Evolutionary conservation across 1,140 invertebrate genomes (phyloP).

Genomic region (Asbolus verrucosus): DNA sequence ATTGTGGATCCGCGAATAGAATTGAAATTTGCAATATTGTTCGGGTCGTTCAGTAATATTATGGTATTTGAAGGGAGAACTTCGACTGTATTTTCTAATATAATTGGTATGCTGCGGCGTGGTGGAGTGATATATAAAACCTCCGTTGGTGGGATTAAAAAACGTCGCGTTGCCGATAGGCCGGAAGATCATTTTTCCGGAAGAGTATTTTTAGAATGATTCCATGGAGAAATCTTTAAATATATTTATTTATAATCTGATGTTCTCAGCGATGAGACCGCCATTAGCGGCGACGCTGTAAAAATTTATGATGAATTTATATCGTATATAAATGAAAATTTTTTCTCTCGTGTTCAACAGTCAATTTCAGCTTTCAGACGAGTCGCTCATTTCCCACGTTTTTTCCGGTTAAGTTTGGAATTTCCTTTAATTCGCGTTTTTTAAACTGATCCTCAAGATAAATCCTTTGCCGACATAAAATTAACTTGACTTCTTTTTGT

Average conservation of each 20-base stretch:
- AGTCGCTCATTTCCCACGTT: too few species aligned
- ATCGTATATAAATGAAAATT: background rate
- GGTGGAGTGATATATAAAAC: background rate
- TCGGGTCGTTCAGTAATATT: constrained; percentile 13
- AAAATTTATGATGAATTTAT: constrained; percentile 4
- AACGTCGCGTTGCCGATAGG: too few species aligned
- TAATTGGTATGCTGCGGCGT: constrained; percentile 20
- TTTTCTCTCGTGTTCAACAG: too few species aligned
- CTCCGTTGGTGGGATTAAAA: constrained; percentile 24
- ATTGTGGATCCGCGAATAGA: constrained; percentile 2
- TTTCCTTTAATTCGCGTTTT: too few species aligned
- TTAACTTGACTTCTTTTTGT: too few species aligned
- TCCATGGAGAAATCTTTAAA: constrained; percentile 2
- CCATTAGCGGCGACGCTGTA: background rate
- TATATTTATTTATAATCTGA: constrained; percentile 7
- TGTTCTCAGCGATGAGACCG: too few species aligned
- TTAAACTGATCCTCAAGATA: too few species aligned
- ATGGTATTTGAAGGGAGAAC: constrained; percentile 8
- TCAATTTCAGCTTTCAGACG: too few species aligned
- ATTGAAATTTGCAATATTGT: constrained; percentile 37
- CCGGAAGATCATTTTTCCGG: too few species aligned
- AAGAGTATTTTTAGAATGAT: too few species aligned
- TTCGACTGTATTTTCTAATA: constrained; percentile 23
- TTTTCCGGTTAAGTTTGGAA: too few species aligned
- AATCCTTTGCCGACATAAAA: too few species aligned